Evolutionary conservation across 2,113 vertebrate species (phyloP), one percentile per base, ranked within the genome.

Genomic region (Ivindomyrus marchei): DNA sequence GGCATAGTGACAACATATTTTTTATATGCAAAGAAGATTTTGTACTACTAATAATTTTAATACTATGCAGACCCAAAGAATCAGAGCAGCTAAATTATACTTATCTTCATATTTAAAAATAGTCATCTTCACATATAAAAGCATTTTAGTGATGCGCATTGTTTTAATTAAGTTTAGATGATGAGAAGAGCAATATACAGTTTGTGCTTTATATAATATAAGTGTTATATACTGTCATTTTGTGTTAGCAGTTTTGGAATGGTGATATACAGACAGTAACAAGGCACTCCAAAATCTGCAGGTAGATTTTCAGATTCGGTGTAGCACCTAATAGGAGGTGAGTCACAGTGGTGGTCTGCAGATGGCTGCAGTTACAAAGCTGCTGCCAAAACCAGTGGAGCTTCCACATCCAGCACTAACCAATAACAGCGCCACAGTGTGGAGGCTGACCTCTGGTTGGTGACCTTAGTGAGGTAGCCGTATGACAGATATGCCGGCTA

Each of bases 341-440:
- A 88, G 42, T 89, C 45, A 88, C 47, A 87, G 42, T 9, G 45
- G 42, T 15, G 84, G 49, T 90, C 89, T 88, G 88, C 56, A 87
- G 39, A 91, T 89, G 85, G 85, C n/a, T 89, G 90, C 88, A 80
- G 90, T 92, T 91, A 92, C 91, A 89, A 91, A 91, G 92, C 84
- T 56, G 88, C 66, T 87, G 62, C 88, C 31, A 47, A 31, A 88
- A 84, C 85, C 66, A 62, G 66, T 52, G 45, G n/a, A 52, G 89
- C 52, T 88, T 85, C 91, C 66, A 90, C 91, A 90, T 91, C 89
- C 89, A 91, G 90, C 62, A 89, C 70, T 90, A 74, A 50, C 90
- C 36, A 84, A 88, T 85, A 90, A 91, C 50, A 31, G 58, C 70
- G 46, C 49, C 50, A 19, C 77, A 85, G 89, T 77, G 27, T 53